Base-by-base conservation (phyloP, 2,888 invertebrate genomes). In the Brachyptera putata region DNA sequence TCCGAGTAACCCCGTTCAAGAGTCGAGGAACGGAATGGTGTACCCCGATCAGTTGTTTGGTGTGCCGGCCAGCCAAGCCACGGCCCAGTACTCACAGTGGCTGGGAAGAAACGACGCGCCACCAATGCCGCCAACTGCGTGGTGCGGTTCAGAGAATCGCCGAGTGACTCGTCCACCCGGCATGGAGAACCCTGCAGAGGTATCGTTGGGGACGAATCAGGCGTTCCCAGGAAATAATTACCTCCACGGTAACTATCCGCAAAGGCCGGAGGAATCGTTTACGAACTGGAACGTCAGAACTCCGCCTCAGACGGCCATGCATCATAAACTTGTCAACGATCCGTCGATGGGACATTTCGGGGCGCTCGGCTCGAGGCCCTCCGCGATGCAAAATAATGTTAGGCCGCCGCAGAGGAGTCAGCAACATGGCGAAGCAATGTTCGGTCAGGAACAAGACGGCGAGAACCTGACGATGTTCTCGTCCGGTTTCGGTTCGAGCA, bases 51-150 rank as follows among this genome's bases (percentile, higher is more conserved):
- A n/a, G n/a, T 75, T 78, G 0, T 79, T 77, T 0, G 78, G 79
- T 0, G 62, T 79, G 21, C 79, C 79, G 66, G 78, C 78, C 49
- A 79, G 79, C 63, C 61, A 61, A 41, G 26, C 56, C 57, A 2
- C 41, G 18, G 49, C 61, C 14, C 46, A 48, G 14, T 46, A 11
- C 24, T 24, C 46, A 2, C 46, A 21, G 13, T 46, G 46, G 46
- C 22, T 2, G 46, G 7, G 22, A 3, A 11, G 18, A 9, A 21
- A 16, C 22, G 46, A 46, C 22, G 22, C 9, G 21, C 16, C 24
- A n/a, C 46, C 46, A 4, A 46, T 46, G 46, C 46, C 46, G n/a
- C 46, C 46, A 1, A 46, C 22, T n/a, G 24, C 22, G 24, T 46
- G 46, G 34, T 37, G 37, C 37, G 37, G 37, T 5, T n/a, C 37